phyloP scores from a whole-genome alignment of 2,797 vertebrate species.

The Morelia viridis region DNA sequence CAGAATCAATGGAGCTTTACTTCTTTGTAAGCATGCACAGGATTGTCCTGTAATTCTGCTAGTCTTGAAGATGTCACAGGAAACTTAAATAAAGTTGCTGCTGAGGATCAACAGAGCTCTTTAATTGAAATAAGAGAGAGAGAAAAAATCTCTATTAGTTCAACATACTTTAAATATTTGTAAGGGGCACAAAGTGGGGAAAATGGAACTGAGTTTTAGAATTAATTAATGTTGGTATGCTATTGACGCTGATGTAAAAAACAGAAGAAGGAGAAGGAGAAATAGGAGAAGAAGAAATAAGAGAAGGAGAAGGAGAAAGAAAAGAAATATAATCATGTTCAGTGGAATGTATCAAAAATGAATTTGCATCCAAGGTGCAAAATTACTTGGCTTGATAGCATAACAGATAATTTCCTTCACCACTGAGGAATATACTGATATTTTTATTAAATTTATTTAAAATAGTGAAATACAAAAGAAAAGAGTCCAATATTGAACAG shows the following conservation, averaged over 20 bases:
- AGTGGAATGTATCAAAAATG: neutral
- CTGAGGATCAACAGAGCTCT: neutral
- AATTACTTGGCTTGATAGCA: neutral
- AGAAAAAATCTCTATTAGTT: neutral
- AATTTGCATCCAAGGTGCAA: neutral
- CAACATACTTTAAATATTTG: conserved; percentile 4
- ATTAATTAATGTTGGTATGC: conserved; percentile 4
- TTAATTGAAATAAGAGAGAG: neutral
- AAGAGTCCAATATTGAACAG: too few relatives aligned
- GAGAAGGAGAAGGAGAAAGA: too few relatives aligned
- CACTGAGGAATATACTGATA: neutral
- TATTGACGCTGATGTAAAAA: neutral
- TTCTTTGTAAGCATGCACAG: neutral
- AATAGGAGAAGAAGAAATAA: neutral
- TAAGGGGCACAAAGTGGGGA: neutral
- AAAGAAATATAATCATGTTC: neutral
- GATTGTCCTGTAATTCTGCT: neutral
- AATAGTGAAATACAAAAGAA: too few relatives aligned
- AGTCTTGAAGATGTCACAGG: neutral
- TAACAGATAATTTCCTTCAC: neutral
- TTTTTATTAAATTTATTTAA: too few relatives aligned
- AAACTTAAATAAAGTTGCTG: neutral
- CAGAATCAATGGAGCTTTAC: neutral
- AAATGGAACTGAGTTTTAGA: neutral
- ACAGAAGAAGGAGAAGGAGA: neutral